Conservation (phyloP, 1,140 invertebrate species). For the Acromyrmex echinatior region DNA sequence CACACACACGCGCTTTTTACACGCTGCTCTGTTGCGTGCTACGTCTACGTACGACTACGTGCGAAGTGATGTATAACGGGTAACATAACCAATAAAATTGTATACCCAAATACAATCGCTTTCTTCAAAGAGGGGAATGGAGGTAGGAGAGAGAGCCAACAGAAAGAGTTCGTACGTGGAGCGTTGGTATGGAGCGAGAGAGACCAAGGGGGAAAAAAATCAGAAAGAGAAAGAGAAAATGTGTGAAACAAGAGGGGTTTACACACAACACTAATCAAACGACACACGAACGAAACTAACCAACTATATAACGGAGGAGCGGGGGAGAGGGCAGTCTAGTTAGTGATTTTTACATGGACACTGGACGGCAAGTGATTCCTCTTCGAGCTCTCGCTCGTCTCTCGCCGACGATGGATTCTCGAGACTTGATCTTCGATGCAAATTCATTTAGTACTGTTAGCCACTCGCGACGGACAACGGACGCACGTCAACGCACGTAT, state of each 20-base stretch:
- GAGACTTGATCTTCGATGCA: constrained; percentile 74
- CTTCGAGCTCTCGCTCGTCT: constrained; percentile 64
- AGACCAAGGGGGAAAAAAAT: neutral
- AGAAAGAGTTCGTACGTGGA: neutral
- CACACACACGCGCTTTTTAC: constrained; percentile 47
- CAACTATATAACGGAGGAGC: constrained; percentile 74
- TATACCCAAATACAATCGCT: constrained; percentile 43
- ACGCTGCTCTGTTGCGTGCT: neutral
- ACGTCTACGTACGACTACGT: constrained; percentile 11
- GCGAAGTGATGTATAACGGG: constrained; percentile 34
- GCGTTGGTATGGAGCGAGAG: neutral
- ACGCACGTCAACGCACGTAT: neutral
- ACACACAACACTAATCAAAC: constrained; percentile 67
- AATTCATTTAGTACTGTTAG: constrained; percentile 69
- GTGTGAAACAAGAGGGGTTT: constrained; percentile 1
- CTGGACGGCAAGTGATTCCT: constrained; percentile 68
- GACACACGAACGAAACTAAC: constrained; percentile 77
- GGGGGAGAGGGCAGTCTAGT: constrained; percentile 67
- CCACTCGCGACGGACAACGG: constrained; percentile 42
- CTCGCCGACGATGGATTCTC: constrained; percentile 45
- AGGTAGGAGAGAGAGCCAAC: neutral
- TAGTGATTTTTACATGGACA: constrained; percentile 78
- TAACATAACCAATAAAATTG: constrained; percentile 74
- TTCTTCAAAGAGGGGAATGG: neutral
- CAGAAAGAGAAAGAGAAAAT: neutral